These are phyloP conservation scores for Saxicola maurus DNA, from an alignment of 2,797 vertebrate species.

Conservation along the genomic window DNA sequence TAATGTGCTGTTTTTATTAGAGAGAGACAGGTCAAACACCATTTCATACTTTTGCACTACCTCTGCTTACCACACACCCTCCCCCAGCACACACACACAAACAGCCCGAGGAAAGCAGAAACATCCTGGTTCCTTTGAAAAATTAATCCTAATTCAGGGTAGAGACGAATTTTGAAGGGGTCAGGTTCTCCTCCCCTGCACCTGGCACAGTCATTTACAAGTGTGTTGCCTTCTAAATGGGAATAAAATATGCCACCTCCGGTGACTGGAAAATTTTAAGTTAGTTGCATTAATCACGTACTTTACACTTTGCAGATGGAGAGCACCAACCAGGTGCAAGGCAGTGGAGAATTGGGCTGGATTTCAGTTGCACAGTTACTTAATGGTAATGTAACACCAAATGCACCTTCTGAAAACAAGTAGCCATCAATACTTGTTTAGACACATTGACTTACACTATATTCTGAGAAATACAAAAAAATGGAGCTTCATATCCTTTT, in stretches of 20 bases:
- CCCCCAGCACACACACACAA: neutral
- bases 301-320: neutral
- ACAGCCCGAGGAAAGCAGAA: neutral
- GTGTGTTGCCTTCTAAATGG: neutral
- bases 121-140: neutral
- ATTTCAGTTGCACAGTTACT: neutral
- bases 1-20: rapidly evolving
- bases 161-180: neutral
- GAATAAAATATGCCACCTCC: slow-evolving; percentile 8
- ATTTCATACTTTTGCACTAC: neutral
- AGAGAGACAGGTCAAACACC: neutral
- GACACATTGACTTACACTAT: rapidly evolving
- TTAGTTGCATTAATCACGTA: slow-evolving; percentile 24
- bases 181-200: slow-evolving; percentile 6
- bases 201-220: slow-evolving; percentile 33
- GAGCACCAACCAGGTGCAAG: slow-evolving; percentile 15
- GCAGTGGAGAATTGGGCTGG: neutral
- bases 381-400: neutral
- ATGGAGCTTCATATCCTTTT: neutral
- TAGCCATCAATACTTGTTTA: neutral
- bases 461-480: neutral
- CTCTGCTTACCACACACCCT: neutral
- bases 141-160: neutral
- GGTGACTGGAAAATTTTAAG: slow-evolving; percentile 19
- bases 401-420: neutral